Conservation (phyloP, 2,113 vertebrate genomes). For the Ctenomys sociabilis region DNA sequence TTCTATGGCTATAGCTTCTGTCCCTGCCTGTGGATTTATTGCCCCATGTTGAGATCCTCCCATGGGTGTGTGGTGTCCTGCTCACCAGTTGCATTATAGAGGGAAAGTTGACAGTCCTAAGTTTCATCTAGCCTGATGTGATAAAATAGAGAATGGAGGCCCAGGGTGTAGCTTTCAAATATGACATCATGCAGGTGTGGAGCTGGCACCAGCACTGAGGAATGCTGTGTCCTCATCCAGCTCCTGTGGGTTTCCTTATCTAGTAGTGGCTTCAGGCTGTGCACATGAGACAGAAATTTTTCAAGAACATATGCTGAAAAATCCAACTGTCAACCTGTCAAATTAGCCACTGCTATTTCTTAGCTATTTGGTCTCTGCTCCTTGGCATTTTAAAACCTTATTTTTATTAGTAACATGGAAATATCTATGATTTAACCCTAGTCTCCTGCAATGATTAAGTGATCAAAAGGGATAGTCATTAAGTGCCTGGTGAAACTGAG, state of each 20-base stretch:
- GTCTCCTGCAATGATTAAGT: background rate
- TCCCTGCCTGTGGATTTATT: background rate
- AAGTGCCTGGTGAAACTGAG: background rate
- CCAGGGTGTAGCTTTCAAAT: background rate
- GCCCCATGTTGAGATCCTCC: accelerated
- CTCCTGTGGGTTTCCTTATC: background rate
- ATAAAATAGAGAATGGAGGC: background rate
- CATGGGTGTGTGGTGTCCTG: background rate
- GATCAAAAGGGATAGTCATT: background rate
- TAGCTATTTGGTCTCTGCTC: background rate
- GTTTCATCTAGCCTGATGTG: background rate
- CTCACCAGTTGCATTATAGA: background rate
- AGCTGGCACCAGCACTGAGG: background rate
- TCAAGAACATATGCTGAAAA: background rate
- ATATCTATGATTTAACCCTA: background rate
- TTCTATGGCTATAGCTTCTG: background rate
- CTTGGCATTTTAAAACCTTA: background rate
- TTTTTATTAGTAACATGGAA: background rate
- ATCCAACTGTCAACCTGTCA: background rate
- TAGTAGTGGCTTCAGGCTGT: background rate
- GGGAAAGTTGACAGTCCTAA: background rate
- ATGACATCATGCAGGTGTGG: background rate
- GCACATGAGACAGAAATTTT: too few relatives aligned
- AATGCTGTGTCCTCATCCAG: background rate
- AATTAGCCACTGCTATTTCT: background rate